Percentiles rank a stretch among this genome's conserved stretches.
Evolutionary conservation across 2,888 invertebrate genomes (phyloP).

Genomic region (Choreutis nemorana): DNA sequence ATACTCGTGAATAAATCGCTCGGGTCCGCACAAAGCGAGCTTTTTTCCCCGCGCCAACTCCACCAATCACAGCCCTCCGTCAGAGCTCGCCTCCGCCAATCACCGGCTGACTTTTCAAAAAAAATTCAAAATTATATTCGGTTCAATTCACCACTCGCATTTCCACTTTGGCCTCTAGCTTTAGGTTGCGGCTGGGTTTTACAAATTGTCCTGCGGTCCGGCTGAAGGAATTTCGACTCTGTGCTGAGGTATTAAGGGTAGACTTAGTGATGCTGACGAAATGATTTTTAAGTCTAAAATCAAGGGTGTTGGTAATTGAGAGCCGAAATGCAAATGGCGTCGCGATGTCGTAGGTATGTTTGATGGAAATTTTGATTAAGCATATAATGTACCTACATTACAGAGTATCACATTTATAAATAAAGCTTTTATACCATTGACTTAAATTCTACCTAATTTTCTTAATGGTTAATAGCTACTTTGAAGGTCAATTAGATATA

Average conservation of each 20-base stretch:
- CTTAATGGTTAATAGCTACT: too few relatives aligned
- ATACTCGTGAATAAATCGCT: conserved; percentile 59
- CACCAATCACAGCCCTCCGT: conserved; percentile 37
- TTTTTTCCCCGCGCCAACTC: conserved; percentile 33
- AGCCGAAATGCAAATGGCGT: conserved; percentile 59
- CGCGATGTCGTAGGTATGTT: conserved; percentile 30
- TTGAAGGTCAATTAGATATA: too few relatives aligned
- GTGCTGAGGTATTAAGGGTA: conserved; percentile 13
- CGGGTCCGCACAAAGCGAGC: conserved; percentile 45
- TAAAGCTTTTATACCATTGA: background rate
- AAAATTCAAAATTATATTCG: conserved; percentile 52
- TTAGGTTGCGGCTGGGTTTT: conserved; percentile 37
- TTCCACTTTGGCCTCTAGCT: conserved; percentile 40
- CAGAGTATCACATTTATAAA: background rate
- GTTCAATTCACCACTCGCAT: conserved; percentile 38
- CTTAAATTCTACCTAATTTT: background rate
- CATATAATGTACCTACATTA: background rate
- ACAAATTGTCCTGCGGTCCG: conserved; percentile 11
- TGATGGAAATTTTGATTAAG: too few relatives aligned
- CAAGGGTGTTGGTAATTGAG: conserved; percentile 32
- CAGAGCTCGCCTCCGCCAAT: conserved; percentile 38
- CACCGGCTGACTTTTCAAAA: conserved; percentile 30
- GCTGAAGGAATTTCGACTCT: conserved; percentile 23
- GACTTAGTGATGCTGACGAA: conserved; percentile 3
- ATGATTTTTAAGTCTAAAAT: conserved; percentile 9